These are phyloP conservation scores for Bothrops jararaca DNA, from an alignment of 2,113 vertebrate species.

Conservation along the genomic window DNA sequence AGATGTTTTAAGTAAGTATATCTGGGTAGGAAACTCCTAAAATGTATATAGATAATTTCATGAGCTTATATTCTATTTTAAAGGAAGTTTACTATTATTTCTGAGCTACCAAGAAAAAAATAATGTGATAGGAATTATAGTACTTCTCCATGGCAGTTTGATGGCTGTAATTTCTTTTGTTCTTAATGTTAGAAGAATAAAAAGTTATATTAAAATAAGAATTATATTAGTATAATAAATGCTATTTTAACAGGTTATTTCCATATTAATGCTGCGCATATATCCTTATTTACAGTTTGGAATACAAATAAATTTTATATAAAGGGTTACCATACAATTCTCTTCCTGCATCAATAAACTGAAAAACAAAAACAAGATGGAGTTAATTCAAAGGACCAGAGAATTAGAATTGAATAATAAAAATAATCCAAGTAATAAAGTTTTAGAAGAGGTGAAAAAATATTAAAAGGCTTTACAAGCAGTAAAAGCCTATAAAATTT, in stretches of 20 bases:
- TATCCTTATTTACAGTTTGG: neutral
- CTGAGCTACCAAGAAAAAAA: neutral
- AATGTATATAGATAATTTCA: neutral
- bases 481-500: neutral
- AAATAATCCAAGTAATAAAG: neutral
- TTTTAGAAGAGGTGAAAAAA: neutral
- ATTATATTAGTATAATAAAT: constrained; percentile 1
- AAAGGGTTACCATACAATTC: neutral
- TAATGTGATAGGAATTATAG: neutral
- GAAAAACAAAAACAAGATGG: neutral
- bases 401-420: constrained; percentile 5
- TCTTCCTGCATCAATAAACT: neutral
- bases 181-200: neutral
- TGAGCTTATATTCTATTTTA: neutral
- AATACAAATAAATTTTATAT: neutral
- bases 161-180: neutral
- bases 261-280: neutral
- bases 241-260: neutral
- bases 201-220: neutral
- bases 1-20: neutral
- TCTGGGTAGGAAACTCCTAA: neutral
- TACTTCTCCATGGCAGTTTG: neutral
- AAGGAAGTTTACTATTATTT: neutral
- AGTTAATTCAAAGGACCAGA: constrained; percentile 1
- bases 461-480: neutral